Percentiles rank a stretch among this genome's conserved stretches.
Conservation (phyloP, 1,140 invertebrate genomes). For the Drosophila kurseongensis region DNA sequence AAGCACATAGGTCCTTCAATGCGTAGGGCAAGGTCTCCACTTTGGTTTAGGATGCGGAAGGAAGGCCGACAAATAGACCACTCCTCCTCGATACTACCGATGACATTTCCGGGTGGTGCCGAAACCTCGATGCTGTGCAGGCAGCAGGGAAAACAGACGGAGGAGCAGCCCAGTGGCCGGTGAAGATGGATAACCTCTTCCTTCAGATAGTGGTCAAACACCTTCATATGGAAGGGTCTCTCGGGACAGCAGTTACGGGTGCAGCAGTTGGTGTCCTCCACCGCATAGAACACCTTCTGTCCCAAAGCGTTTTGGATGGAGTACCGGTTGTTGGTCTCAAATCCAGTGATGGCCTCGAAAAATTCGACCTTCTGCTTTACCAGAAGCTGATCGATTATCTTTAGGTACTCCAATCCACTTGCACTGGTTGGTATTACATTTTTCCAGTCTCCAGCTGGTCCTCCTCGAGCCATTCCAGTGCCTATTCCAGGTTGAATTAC, state of each 20-base stretch:
- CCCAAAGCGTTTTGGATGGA: conserved; percentile 90
- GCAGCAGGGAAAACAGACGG: conserved; percentile 93
- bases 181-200: conserved; percentile 90
- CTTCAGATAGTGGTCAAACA: conserved; percentile 91
- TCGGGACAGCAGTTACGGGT: conserved; percentile 91
- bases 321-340: conserved; percentile 95
- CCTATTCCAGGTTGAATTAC: background rate
- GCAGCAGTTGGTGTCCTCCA: conserved; percentile 93
- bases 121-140: conserved; percentile 92
- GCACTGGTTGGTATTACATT: conserved; percentile 91
- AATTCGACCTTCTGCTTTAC: conserved; percentile 95
- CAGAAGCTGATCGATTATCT: conserved; percentile 93
- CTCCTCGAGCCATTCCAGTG: background rate
- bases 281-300: conserved; percentile 93
- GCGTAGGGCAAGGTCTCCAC: conserved; percentile 90
- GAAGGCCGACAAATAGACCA: conserved; percentile 92
- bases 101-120: conserved; percentile 89
- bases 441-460: conserved; percentile 91
- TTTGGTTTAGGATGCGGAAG: conserved; percentile 91
- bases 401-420: conserved; percentile 96
- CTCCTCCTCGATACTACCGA: conserved; percentile 93
- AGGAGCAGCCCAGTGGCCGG: conserved; percentile 90
- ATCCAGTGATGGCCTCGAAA: conserved; percentile 93
- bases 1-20: conserved; percentile 95
- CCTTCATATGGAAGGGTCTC: conserved; percentile 93